These are phyloP conservation scores for Formica selysi DNA, from an alignment of 1,140 invertebrate genomes.

Conservation along the genomic window DNA sequence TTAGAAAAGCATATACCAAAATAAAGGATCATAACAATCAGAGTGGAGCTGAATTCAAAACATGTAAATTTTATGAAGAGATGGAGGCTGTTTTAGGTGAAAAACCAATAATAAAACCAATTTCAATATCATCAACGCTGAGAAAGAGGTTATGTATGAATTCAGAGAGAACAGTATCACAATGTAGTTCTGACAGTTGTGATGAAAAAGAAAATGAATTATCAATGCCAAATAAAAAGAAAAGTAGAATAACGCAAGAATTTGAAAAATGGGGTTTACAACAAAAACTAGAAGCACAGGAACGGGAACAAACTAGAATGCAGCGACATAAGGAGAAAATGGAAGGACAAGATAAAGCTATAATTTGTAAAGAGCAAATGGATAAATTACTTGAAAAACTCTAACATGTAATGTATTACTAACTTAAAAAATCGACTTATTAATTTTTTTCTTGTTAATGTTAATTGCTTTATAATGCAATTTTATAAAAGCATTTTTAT, in stretches of 20 bases:
- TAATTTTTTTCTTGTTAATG: too few species aligned
- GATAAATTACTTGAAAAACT: constrained; percentile 21
- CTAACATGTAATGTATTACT: too few species aligned
- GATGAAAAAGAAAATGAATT: constrained; percentile 6
- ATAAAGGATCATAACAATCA: too few species aligned
- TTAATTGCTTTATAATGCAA: too few species aligned
- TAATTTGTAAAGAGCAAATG: constrained; percentile 29
- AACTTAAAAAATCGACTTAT: too few species aligned
- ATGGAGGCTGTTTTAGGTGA: constrained; percentile 13
- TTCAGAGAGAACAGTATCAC: too few species aligned
- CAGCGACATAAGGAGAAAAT: constrained; percentile 16
- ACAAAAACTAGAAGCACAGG: background rate
- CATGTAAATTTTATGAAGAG: constrained; percentile 12
- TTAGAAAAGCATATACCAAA: too few species aligned
- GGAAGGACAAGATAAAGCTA: constrained; percentile 32
- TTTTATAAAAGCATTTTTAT: too few species aligned
- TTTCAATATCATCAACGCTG: constrained; percentile 17
- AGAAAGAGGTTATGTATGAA: background rate
- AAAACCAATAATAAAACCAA: constrained; percentile 14
- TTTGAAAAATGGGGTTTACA: constrained; percentile 2
- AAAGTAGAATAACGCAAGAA: constrained; percentile 1
- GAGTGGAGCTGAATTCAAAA: too few species aligned
- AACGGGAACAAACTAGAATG: constrained; percentile 19
- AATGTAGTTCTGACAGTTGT: background rate
- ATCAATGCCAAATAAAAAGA: background rate